Evolutionary conservation across 2,797 vertebrate species (phyloP).

Genomic region (Platyrinchus mystaceus): DNA sequence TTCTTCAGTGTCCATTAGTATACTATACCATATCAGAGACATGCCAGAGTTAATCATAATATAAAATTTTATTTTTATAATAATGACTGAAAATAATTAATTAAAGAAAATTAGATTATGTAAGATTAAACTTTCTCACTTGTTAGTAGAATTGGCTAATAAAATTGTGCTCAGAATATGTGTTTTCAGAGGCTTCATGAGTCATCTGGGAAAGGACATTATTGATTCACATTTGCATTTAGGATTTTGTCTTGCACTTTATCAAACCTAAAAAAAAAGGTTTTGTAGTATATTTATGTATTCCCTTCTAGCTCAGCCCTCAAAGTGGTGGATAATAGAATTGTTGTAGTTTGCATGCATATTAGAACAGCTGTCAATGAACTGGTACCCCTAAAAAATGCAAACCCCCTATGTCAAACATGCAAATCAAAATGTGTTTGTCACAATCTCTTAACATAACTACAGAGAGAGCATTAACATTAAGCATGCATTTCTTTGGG

Average conservation of each 20-base stretch:
- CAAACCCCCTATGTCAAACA: not conserved
- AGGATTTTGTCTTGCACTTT: constrained; percentile 44
- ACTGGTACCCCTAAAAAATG: not conserved
- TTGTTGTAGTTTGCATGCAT: not conserved
- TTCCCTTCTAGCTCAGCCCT: not conserved
- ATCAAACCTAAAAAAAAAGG: constrained; percentile 3
- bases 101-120: constrained; percentile 67
- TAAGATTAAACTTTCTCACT: constrained; percentile 51
- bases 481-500: not conserved
- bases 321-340: not conserved
- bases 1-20: constrained; percentile 63
- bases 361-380: not conserved
- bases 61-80: constrained; percentile 35
- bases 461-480: not conserved
- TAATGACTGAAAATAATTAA: constrained; percentile 57
- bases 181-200: constrained; percentile 40
- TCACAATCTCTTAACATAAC: not conserved
- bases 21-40: constrained; percentile 6
- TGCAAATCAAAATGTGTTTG: not conserved
- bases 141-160: constrained; percentile 47
- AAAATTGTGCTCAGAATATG: constrained; percentile 49
- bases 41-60: not conserved
- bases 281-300: not conserved
- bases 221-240: constrained; percentile 48
- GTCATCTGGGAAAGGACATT: constrained; percentile 52